A percentile compares a stretch with the other conserved stretches of the same genome.
phyloP scores from a whole-genome alignment of 2,113 vertebrate genomes.

The Vulpes ferrilata region DNA sequence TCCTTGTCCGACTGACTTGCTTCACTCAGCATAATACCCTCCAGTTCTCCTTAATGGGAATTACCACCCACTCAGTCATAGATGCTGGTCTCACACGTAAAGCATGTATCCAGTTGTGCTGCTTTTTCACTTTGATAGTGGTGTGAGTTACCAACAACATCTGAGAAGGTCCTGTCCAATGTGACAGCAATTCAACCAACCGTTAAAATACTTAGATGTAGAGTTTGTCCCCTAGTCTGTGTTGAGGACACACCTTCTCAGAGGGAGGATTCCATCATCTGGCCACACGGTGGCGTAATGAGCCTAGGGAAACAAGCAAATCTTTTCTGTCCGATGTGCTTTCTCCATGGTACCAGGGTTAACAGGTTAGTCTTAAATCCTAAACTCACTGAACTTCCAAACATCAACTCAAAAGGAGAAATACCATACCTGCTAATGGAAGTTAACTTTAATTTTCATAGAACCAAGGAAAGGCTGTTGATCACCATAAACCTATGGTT shows the following conservation, averaged over 20 bases:
- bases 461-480: background rate
- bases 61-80: background rate
- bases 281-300: slow-evolving; percentile 47
- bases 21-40: too few species aligned
- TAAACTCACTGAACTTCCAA: background rate
- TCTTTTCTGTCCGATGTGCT: background rate
- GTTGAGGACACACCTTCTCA: background rate
- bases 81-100: background rate
- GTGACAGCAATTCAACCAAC: background rate
- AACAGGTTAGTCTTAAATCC: background rate
- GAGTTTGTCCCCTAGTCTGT: background rate
- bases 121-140: background rate
- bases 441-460: background rate
- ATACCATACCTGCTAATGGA: background rate
- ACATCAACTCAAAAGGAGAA: background rate
- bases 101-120: background rate
- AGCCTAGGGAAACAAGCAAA: background rate
- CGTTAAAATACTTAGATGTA: background rate
- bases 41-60: background rate
- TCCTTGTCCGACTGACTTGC: too few species aligned
- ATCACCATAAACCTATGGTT: background rate
- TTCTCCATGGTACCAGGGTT: background rate
- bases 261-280: background rate
- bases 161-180: background rate
- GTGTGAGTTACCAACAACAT: background rate